Base-by-base conservation (phyloP, 35 echinoderm and acorn worm species). In the Apostichopus japonicus region DNA sequence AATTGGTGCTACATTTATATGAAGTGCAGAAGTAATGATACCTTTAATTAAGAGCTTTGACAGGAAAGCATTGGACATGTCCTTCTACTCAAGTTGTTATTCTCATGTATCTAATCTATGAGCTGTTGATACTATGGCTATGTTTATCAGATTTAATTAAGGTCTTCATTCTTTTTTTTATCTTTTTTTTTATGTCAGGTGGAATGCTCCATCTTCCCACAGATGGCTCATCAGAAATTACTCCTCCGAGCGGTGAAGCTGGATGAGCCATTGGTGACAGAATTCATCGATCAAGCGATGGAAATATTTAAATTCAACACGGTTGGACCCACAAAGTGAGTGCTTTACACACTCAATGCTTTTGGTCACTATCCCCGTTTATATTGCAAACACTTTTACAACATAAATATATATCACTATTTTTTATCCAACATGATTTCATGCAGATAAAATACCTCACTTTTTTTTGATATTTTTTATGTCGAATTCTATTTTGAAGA, bases 271-370 rank as follows among this genome's bases (percentile, higher is more conserved):
- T 89, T 99, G 51, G 97, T 99, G 51, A 96, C 94, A 16, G 95
- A 99, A 22, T 99, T 95, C 75, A 99, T 99, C 22, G 97, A 99
- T 94, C 91, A 96, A 90, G 97, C 97, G 61, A 99, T 99, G 97
- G 87, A 96, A 84, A 99, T 99, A 67, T 99, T 99, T 89, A 99
- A 99, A 77, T 79, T 87, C 22, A 99, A 99, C 92, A 96, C 97
- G 73, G 97, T 99, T 53, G 97, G 97, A 77, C 97, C 97, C 6
- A 96, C 97, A 25, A 94, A 94, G 96, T 98, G 91, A 86, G 53
- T 52, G 71, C 21, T 75, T 44, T 44, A 44, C 33, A 44, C 33
- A 44, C 33, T 4, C 33, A 44, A 44, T 4, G 2, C 2, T 44
- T 67, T 90, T 11, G 14, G 25, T 51, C 1, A 5, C 13, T 72